Conservation (phyloP, 2,888 invertebrate genomes). For the Apeira syringaria region DNA sequence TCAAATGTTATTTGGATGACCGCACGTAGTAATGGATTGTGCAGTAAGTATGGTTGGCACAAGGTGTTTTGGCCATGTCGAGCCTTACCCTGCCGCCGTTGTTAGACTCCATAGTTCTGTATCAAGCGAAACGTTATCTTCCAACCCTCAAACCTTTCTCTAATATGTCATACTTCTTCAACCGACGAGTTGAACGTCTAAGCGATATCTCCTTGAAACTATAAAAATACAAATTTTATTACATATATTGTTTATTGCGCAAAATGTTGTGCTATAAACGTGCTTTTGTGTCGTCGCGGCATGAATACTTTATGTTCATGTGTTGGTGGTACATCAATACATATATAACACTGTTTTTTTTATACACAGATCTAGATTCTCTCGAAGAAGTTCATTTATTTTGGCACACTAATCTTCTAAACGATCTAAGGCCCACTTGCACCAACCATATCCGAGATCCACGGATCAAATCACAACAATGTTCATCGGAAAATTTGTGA, state of each 20-base stretch:
- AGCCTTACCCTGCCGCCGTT: constrained; percentile 72
- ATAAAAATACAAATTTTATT: constrained; percentile 71
- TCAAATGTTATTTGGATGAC: constrained; percentile 14
- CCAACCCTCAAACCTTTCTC: constrained; percentile 46
- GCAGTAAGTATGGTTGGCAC: constrained; percentile 43
- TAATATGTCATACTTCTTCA: constrained; percentile 70
- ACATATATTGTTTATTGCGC: constrained; percentile 48
- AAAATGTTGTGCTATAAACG: constrained; percentile 48
- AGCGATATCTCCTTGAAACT: constrained; percentile 76
- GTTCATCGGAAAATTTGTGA: no score
- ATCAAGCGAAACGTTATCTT: constrained; percentile 50
- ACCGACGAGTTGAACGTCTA: constrained; percentile 60
- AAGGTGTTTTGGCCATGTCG: constrained; percentile 50
- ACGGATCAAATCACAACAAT: no score
- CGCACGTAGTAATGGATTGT: constrained; percentile 37
- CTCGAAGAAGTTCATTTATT: background rate
- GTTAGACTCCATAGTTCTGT: constrained; percentile 66
- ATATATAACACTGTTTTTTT: constrained; percentile 2
- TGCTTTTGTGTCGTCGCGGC: constrained; percentile 55
- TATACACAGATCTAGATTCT: constrained; percentile 1
- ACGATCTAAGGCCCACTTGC: no score
- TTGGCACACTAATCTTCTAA: constrained; percentile 5
- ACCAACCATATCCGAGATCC: no score
- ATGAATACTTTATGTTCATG: constrained; percentile 31
- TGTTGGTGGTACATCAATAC: constrained; percentile 9